phyloP scores from a whole-genome alignment of 1,140 invertebrate species.

The Pogonomyrmex barbatus region DNA sequence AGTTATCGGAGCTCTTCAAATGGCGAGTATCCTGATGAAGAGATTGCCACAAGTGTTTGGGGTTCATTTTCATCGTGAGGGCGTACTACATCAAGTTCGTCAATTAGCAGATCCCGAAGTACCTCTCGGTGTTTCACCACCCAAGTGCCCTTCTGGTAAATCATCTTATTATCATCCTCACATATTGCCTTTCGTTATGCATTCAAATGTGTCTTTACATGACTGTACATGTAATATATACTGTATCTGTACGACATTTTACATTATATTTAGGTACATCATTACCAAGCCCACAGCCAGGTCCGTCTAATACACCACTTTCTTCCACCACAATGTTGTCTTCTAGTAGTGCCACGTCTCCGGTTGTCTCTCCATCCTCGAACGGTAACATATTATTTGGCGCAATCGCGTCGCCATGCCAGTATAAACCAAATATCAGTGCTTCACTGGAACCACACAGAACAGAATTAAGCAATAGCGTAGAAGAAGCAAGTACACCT shows the following conservation, averaged over 20 bases:
- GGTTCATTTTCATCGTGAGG: conserved; percentile 97
- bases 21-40: conserved; percentile 98
- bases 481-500: conserved; percentile 81
- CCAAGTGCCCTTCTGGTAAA: conserved; percentile 86
- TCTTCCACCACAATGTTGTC: conserved; percentile 83
- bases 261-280: conserved; percentile 80
- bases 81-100: conserved; percentile 96
- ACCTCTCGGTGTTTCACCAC: conserved; percentile 88
- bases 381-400: conserved; percentile 85
- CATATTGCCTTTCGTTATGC: background rate
- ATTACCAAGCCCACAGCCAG: conserved; percentile 85
- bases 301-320: conserved; percentile 84
- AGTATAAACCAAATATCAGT: conserved; percentile 83
- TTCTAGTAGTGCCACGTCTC: conserved; percentile 84
- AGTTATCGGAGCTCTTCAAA: conserved; percentile 98
- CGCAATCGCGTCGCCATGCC: conserved; percentile 82
- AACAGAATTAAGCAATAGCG: conserved; percentile 81
- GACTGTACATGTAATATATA: background rate
- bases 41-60: conserved; percentile 97
- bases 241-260: conserved; percentile 30
- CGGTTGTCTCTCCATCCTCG: conserved; percentile 84
- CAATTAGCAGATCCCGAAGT: conserved; percentile 91
- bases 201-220: conserved; percentile 7
- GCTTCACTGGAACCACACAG: conserved; percentile 84
- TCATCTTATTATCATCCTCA: background rate